Percentiles rank a stretch among this genome's conserved stretches.
phyloP scores from a whole-genome alignment of 2,888 invertebrate genomes.

The Himalopsyche tibetana region DNA sequence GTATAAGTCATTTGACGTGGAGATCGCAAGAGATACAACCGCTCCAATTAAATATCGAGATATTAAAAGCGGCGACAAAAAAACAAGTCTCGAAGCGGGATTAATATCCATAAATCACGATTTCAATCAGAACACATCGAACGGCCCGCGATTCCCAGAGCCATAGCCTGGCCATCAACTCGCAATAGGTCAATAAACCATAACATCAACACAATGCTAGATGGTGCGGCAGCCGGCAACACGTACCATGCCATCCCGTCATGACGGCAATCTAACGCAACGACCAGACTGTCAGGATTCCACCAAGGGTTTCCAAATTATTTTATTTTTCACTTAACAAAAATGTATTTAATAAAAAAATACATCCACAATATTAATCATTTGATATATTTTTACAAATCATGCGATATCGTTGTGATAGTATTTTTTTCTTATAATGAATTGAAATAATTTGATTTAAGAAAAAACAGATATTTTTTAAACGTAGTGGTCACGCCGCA shows the following conservation, averaged over 20 bases:
- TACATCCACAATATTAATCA: no score
- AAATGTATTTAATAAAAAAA: no score
- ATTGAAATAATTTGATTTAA: no score
- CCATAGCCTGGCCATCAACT: neutral
- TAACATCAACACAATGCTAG: constrained; percentile 27
- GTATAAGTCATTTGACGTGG: neutral
- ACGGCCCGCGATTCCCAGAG: constrained; percentile 9
- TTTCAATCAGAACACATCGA: constrained; percentile 8
- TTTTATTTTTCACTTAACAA: no score
- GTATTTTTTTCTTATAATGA: no score
- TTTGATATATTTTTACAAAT: no score
- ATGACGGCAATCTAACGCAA: neutral
- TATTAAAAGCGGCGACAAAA: neutral
- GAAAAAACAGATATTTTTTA: no score
- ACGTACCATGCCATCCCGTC: neutral
- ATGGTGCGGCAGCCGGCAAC: neutral
- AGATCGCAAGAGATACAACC: neutral
- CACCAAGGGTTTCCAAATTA: neutral
- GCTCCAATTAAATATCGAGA: neutral
- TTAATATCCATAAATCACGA: constrained; percentile 25
- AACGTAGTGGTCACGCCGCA: no score
- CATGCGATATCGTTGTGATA: no score
- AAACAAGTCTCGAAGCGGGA: constrained; percentile 5
- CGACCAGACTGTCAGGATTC: neutral
- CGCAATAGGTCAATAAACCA: constrained; percentile 38